A percentile compares a stretch with the other conserved stretches of the same genome.
Conservation (phyloP, 2,888 invertebrate genomes). For the Gisinianus flammeolus region DNA sequence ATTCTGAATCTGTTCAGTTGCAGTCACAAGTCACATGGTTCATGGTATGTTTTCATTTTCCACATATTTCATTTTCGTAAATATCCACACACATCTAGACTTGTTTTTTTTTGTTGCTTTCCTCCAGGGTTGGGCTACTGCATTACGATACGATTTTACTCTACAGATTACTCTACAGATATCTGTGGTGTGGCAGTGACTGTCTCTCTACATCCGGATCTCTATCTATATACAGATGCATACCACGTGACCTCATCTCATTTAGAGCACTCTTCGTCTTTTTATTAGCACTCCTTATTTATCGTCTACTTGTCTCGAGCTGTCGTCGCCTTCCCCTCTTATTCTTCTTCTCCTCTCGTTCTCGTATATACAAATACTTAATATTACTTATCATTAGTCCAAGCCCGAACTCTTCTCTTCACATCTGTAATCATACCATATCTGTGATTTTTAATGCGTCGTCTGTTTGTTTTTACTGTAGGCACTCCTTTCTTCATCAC, state of each 20-base stretch:
- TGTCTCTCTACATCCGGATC: background rate
- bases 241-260: slow-evolving; percentile 10
- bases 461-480: no score
- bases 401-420: no score
- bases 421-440: no score
- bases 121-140: background rate
- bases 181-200: background rate
- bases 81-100: no score
- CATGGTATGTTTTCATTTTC: background rate
- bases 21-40: background rate
- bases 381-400: no score
- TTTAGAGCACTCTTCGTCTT: background rate
- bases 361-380: no score
- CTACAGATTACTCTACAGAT: no score
- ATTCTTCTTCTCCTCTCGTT: background rate
- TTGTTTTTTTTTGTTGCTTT: background rate
- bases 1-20: background rate
- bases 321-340: background rate
- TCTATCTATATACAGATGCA: background rate
- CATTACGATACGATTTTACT: slow-evolving; percentile 1
- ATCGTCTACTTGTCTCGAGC: background rate
- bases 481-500: no score
- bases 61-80: no score
- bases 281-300: background rate
- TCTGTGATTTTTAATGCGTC: no score